Evolutionary conservation across 2,888 invertebrate genomes (phyloP), one percentile per base, ranked within the genome.

Genomic region (Tinea pellionella): DNA sequence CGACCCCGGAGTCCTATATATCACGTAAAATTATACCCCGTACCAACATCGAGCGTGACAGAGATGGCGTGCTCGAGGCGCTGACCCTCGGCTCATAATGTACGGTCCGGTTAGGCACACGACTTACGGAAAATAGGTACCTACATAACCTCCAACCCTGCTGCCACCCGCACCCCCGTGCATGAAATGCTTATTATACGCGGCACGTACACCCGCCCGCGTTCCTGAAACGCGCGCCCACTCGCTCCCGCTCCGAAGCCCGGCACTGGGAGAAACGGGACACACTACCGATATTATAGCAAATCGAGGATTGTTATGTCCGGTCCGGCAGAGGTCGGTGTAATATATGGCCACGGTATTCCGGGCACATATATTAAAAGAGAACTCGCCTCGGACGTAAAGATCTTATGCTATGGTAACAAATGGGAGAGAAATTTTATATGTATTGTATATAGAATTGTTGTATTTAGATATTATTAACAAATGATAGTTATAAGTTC

Each of bases 181-280:
- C 89, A 89, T 90, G 89, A 89, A 88, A 87, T 89, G 88, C 88
- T 88, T 88, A 88, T 88, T 88, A 88, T 88, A 87, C 88, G 84
- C 83, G 88, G 88, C 89, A 88, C 88, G 88, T 88, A 78, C 71
- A 68, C 80, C 79, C 76, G 80, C 83, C 81, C 78, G 78, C 80
- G 73, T 72, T 70, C 71, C 72, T 66, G 64, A 69, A 67, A 67
- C 66, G 66, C 70, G 65, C 69, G 67, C 77, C 75, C 77, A 71
- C 80, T 65, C 80, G 74, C 80, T 67, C 71, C 68, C 72, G 62
- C 64, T 64, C 68, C 64, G 72, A 13, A 32, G n/a, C 32, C 12
- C 8, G 16, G 59, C 42, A 6, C 19, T 43, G 59, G 53, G 57
- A 41, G 59, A 59, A 64, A 61, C 63, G 61, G 78, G 87, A 86